Conservation (phyloP, 2,113 vertebrate species). For the Suricata suricatta region DNA sequence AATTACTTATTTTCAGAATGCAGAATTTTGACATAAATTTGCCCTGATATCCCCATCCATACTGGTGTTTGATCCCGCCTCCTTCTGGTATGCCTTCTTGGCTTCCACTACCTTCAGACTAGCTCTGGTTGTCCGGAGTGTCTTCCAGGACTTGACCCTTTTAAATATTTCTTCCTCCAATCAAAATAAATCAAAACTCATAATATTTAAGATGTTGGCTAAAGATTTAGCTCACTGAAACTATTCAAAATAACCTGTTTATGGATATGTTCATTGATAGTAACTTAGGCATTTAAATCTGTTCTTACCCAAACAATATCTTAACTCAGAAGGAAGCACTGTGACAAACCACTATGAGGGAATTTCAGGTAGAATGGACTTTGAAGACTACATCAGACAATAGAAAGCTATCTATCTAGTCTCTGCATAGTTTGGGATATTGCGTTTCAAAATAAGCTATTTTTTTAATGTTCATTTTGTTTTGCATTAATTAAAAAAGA, state of each 20-base stretch:
- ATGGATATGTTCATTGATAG: not conserved
- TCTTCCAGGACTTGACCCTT: not conserved
- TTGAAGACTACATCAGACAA: not conserved
- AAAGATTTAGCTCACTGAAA: not conserved
- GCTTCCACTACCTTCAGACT: not conserved
- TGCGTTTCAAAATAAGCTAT: not conserved
- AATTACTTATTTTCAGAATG: constrained; percentile 24
- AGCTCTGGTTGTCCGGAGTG: constrained; percentile 13
- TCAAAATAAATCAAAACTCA: not conserved
- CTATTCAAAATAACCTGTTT: constrained; percentile 10
- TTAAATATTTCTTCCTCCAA: not conserved
- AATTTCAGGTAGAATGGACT: not conserved
- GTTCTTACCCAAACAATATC: not conserved
- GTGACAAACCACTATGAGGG: not conserved
- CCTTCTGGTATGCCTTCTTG: not conserved
- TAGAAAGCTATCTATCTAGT: not conserved
- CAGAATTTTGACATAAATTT: constrained; percentile 41
- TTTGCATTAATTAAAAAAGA: constrained; percentile 27
- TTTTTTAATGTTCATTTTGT: not conserved
- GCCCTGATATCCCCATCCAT: not conserved
- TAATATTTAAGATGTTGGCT: not conserved
- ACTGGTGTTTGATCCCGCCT: not conserved
- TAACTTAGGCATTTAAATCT: not conserved
- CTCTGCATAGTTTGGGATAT: not conserved
- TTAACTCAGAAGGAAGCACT: not conserved